Percentiles rank a stretch among this genome's conserved stretches.
Evolutionary conservation across 2,113 vertebrate species (phyloP).

Genomic region (Corapipo altera): DNA sequence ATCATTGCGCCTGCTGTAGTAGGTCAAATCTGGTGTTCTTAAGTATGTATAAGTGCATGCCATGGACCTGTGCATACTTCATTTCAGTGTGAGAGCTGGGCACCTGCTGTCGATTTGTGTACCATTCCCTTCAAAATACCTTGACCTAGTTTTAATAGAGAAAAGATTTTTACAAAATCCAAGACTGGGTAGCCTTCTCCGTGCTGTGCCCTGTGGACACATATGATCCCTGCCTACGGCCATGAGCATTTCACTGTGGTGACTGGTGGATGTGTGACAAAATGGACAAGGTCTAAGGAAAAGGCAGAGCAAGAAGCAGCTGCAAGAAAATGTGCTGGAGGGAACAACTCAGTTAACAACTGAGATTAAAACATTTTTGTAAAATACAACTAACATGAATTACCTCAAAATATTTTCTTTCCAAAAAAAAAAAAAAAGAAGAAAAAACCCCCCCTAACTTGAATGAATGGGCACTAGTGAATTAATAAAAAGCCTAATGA

Average conservation of each 20-base stretch:
- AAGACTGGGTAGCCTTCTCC: neutral
- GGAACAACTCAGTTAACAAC: neutral
- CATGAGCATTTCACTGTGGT: neutral
- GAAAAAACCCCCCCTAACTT: neutral
- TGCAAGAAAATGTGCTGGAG: neutral
- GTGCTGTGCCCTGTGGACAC: neutral
- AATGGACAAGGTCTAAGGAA: neutral
- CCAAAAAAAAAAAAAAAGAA: neutral
- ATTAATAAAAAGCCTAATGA: neutral
- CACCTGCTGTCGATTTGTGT: neutral
- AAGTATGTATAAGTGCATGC: neutral
- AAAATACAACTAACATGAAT: neutral
- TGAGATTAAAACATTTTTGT: neutral
- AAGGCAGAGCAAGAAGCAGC: neutral
- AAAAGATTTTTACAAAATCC: neutral
- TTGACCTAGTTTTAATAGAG: neutral
- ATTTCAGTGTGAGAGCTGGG: neutral
- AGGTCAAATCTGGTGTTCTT: neutral
- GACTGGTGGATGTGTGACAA: neutral
- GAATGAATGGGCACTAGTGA: neutral
- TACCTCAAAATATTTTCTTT: neutral
- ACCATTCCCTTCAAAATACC: neutral
- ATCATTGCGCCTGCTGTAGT: neutral
- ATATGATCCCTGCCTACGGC: neutral
- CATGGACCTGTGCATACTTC: neutral